Percentiles rank a stretch among this genome's conserved stretches.
Conservation (phyloP, 1,140 invertebrate genomes). For the Scaptomyza hsui region DNA sequence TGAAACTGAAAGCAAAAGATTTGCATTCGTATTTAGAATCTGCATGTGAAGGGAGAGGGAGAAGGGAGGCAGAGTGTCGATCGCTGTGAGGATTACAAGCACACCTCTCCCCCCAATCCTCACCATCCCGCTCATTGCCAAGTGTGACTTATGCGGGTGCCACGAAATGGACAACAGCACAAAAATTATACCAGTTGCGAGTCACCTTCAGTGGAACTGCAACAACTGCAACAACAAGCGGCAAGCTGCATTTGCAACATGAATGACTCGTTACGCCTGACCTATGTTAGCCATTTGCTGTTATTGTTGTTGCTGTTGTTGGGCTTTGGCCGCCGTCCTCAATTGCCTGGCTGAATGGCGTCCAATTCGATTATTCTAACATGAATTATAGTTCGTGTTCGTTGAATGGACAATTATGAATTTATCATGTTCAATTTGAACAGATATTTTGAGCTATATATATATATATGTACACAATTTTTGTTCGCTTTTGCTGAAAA, state of each 20-base stretch:
- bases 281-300: slow-evolving; percentile 69
- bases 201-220: slow-evolving; percentile 47
- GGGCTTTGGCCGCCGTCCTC: slow-evolving; percentile 71
- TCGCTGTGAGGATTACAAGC: slow-evolving; percentile 39
- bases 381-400: slow-evolving; percentile 82
- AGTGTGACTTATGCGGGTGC: slow-evolving; percentile 80
- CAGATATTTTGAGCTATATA: slow-evolving; percentile 77
- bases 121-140: neutral
- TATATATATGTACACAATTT: too few species aligned
- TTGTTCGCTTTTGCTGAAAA: slow-evolving; percentile 17
- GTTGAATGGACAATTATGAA: slow-evolving; percentile 81
- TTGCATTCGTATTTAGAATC: slow-evolving; percentile 48
- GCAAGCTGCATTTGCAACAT: slow-evolving; percentile 70
- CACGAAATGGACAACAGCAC: slow-evolving; percentile 49
- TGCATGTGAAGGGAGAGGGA: neutral
- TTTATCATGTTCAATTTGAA: slow-evolving; percentile 82
- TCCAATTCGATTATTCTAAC: slow-evolving; percentile 81
- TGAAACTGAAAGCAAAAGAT: slow-evolving; percentile 57
- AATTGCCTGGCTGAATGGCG: slow-evolving; percentile 77
- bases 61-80: slow-evolving; percentile 15
- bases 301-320: slow-evolving; percentile 48
- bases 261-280: slow-evolving; percentile 80
- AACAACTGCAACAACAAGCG: slow-evolving; percentile 34
- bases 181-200: slow-evolving; percentile 66
- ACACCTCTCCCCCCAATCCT: neutral